Base-by-base conservation (phyloP, 2,888 invertebrate genomes). In the Chesias legatella region DNA sequence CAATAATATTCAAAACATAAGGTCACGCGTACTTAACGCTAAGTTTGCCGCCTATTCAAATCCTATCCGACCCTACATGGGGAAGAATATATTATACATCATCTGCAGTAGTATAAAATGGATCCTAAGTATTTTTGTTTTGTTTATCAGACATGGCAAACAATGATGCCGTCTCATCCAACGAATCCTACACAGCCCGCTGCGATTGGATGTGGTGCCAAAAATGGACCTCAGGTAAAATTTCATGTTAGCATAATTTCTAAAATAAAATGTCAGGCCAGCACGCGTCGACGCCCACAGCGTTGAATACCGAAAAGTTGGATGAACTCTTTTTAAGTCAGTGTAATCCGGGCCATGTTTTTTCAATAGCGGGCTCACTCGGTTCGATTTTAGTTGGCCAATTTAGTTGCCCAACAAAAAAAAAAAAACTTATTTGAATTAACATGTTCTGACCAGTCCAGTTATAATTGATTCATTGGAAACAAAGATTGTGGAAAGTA, bases 221-320 rank as follows among this genome's bases (percentile, higher is more conserved):
- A 94, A 71, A 95, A 95, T 74, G 93, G 93, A n/a, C 90, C 90
- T 35, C 92, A 91, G 75, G 89, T 89, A 78, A 24, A 22, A 25
- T 32, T 30, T 34, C 13, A 17, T 3, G 13, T 17, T 17, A 5
- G 13, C 13, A 17, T 17, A 17, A 17, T 17, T 17, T 17, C 13
- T 35, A 29, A 13, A 46, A 38, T 37, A 40, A 45, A 43, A 41
- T 29, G 27, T 34, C 30, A 48, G 46, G 40, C 40, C 34, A 42
- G 43, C 31, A 23, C 27, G 30, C 24, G 24, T 7, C 28, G n/a
- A 41, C 54, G 51, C 54, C 54, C 42, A 54, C 54, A 39, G 47
- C 22, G 28, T 22, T 44, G 36, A 47, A 43, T 46, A 29, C 43
- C 29, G 41, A 45, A 36, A 45, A 51, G 54, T 48, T 54, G 39